phyloP scores from a whole-genome alignment of 1,140 invertebrate species.

The Tetramorium parvispinum region DNA sequence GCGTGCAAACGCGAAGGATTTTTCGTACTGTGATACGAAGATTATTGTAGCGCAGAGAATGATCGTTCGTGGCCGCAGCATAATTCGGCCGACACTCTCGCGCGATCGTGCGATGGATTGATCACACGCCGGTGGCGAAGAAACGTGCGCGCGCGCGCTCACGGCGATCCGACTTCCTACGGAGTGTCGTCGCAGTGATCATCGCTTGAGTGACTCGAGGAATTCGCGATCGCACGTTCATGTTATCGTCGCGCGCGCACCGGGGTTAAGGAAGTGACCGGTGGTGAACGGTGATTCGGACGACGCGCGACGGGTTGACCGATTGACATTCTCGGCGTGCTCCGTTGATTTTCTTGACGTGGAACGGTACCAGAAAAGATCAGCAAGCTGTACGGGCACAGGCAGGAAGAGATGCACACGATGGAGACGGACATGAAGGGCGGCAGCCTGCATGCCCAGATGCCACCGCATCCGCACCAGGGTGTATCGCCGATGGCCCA shows the following conservation, averaged over 20 bases:
- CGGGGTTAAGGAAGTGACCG: neutral
- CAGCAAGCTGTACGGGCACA: constrained; percentile 90
- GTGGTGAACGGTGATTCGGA: neutral
- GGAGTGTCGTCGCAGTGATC: constrained; percentile 13
- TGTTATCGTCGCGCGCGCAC: neutral
- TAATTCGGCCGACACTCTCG: constrained; percentile 8
- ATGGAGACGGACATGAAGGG: constrained; percentile 95
- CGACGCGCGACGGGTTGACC: neutral
- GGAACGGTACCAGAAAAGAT: constrained; percentile 78
- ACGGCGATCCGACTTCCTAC: neutral
- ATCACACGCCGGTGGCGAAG: neutral
- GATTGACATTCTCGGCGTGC: constrained; percentile 26
- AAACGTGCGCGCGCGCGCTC: neutral
- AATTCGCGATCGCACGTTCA: neutral
- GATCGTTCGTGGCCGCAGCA: neutral
- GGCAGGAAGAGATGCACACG: constrained; percentile 93
- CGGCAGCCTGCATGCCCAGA: constrained; percentile 92
- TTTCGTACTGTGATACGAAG: too few species aligned
- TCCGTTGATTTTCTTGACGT: constrained; percentile 63
- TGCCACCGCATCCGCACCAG: constrained; percentile 90
- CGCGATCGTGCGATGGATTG: constrained; percentile 37
- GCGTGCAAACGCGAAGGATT: neutral
- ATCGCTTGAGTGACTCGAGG: neutral
- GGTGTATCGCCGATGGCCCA: constrained; percentile 86
- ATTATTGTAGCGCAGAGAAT: neutral